These are phyloP conservation scores for Polylopha cassiicola DNA, from an alignment of 2,888 invertebrate species.

Conservation along the genomic window DNA sequence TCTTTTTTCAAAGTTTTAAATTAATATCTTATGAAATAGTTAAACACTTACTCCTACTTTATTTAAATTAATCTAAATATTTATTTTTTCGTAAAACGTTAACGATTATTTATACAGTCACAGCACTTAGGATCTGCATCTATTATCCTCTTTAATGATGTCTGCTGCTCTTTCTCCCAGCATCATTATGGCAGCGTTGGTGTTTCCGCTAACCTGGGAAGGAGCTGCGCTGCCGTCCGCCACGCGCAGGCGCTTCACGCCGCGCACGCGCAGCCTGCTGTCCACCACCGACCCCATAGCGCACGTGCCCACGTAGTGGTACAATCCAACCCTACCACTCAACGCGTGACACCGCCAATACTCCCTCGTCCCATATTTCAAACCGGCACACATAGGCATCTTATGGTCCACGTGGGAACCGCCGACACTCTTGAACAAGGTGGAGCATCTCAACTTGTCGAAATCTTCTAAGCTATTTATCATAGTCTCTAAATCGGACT, in stretches of 20 bases:
- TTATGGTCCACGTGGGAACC: neutral
- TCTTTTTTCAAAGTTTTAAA: too few relatives aligned
- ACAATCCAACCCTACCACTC: neutral
- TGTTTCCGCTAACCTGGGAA: conserved; percentile 21
- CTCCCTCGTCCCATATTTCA: conserved; percentile 35
- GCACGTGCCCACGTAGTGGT: conserved; percentile 10
- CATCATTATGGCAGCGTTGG: conserved; percentile 24
- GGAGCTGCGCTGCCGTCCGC: conserved; percentile 24
- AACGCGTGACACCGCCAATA: conserved; percentile 57
- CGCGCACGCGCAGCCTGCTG: conserved; percentile 11
- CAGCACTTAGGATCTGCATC: neutral
- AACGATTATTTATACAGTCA: too few relatives aligned
- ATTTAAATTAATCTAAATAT: too few relatives aligned
- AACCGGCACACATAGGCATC: conserved; percentile 3
- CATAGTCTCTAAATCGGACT: conserved; percentile 4
- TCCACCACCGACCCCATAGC: conserved; percentile 17
- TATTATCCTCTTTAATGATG: conserved; percentile 20
- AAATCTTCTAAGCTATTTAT: conserved; percentile 2
- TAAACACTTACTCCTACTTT: too few relatives aligned
- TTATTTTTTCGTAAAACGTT: too few relatives aligned
- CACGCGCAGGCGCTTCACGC: conserved; percentile 20
- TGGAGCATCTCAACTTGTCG: neutral
- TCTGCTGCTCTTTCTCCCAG: conserved; percentile 26
- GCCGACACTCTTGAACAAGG: neutral
- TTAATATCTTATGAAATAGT: too few relatives aligned